Base-by-base conservation (phyloP, 2,113 vertebrate species). In the Girardinichthys multiradiatus region DNA sequence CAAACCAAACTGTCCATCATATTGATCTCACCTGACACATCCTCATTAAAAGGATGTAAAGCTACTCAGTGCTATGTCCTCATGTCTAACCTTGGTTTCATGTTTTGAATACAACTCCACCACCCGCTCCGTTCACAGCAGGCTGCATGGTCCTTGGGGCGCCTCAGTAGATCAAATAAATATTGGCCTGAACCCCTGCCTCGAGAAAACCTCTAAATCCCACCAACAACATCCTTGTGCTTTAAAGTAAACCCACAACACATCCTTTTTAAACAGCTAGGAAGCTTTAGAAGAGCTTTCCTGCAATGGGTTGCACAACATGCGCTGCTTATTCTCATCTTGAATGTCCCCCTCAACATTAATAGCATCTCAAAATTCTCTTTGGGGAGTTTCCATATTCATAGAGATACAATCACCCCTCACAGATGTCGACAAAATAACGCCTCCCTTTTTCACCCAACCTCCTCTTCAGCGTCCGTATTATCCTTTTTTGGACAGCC, bases 81-180 rank as follows among this genome's bases (percentile, higher is more conserved):
- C 31, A 62, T n/a, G 60, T 68, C 26, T 65, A 67, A 71, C 69
- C 68, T 74, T 61, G 59, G 19, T 81, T 83, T 81, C 45, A 83
- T 59, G 57, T 80, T 54, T 74, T 61, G 27, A 19, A 42, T 64
- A 62, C 76, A 26, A 42, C 76, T 48, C 39, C 54, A 64, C 58
- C 54, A 30, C 62, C 21, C 21, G 4, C 45, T 31, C 64, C 29
- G 2, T 24, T 76, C 81, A 57, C 79, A 77, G 86, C 77, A 77
- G 83, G 81, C 57, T n/a, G n/a, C 69, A 17, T 60, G 64, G 76
- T 73, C 87, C 84, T 77, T 66, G 58, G 82, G 86, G 84, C 72
- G 51, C 60, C 79, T 62, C 79, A 66, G 59, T 21, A 82, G 70
- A 90, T 91, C 86, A 91, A 88, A 88, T 82, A 69, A 39, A 66